Evolutionary conservation across 2,888 invertebrate species (phyloP).

Genomic region (Glyphotaelius pellucidus): DNA sequence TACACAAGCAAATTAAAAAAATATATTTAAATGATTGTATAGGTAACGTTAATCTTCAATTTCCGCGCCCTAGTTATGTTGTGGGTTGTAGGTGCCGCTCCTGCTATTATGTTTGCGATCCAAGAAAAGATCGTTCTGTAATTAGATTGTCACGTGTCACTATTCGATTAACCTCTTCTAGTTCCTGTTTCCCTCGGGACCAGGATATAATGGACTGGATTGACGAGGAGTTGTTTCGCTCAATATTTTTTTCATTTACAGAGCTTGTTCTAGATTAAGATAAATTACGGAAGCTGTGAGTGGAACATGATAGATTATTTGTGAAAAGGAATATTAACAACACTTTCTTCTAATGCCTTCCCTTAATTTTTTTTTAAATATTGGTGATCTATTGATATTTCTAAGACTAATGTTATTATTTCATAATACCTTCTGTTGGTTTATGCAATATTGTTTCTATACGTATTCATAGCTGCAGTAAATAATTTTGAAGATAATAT

Average conservation of each 20-base stretch:
- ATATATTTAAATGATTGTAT: no score
- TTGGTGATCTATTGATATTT: no score
- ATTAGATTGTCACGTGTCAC: conserved; percentile 56
- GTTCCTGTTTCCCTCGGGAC: conserved; percentile 38
- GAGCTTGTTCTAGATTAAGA: neutral
- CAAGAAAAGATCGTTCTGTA: conserved; percentile 56
- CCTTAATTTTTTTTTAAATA: no score
- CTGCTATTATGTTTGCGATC: conserved; percentile 51
- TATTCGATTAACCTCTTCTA: conserved; percentile 61
- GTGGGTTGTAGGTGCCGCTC: neutral
- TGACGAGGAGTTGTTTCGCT: neutral
- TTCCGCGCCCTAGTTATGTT: neutral
- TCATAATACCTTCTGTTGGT: no score
- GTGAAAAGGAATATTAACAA: neutral
- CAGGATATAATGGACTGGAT: neutral
- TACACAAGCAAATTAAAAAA: neutral
- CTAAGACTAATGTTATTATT: no score
- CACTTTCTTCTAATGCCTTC: neutral
- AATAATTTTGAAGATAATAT: no score
- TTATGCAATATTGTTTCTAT: no score
- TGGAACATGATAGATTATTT: neutral
- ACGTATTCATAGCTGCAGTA: no score
- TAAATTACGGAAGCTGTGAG: neutral
- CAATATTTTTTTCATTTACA: neutral
- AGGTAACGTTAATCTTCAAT: neutral